A percentile compares a stretch with the other conserved stretches of the same genome.
Conservation (phyloP, 2,888 invertebrate genomes). For the Volucella inflata region DNA sequence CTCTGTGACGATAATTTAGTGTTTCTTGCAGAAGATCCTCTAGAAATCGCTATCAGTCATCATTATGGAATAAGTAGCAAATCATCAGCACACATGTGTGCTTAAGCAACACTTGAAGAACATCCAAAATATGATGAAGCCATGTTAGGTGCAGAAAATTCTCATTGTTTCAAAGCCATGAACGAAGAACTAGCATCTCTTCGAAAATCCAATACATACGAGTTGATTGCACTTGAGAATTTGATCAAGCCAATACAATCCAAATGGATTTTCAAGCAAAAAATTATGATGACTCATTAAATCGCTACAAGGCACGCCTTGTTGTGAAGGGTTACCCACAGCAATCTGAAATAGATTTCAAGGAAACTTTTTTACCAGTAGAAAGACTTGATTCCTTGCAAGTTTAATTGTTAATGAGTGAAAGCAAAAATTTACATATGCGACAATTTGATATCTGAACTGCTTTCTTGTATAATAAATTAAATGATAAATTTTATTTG, state of each 20-base stretch:
- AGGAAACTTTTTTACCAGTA: background rate
- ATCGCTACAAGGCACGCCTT: slow-evolving; percentile 21
- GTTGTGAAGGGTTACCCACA: background rate
- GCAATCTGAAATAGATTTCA: slow-evolving; percentile 21
- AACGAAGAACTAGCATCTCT: slow-evolving; percentile 27
- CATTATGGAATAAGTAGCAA: slow-evolving; percentile 27
- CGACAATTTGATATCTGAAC: slow-evolving; percentile 31
- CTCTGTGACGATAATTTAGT: slow-evolving; percentile 4
- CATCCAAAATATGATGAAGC: slow-evolving; percentile 30
- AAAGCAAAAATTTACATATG: slow-evolving; percentile 5
- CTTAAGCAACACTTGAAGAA: too few species aligned
- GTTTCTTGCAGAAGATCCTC: slow-evolving; percentile 20
- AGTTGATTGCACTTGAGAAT: slow-evolving; percentile 15
- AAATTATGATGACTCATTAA: slow-evolving; percentile 6
- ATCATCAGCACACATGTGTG: slow-evolving; percentile 29
- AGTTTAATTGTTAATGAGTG: slow-evolving; percentile 15
- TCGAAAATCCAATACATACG: slow-evolving; percentile 16
- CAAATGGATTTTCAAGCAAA: slow-evolving; percentile 34
- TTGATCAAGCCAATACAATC: slow-evolving; percentile 31
- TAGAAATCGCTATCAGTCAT: slow-evolving; percentile 18
- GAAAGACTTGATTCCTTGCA: slow-evolving; percentile 12
- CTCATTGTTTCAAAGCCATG: slow-evolving; percentile 32
- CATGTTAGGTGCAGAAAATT: slow-evolving; percentile 33
- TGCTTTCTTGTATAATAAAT: slow-evolving; percentile 25
- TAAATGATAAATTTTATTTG: too few species aligned